Conservation (phyloP, 2,888 invertebrate genomes). For the Terebella lapidaria region DNA sequence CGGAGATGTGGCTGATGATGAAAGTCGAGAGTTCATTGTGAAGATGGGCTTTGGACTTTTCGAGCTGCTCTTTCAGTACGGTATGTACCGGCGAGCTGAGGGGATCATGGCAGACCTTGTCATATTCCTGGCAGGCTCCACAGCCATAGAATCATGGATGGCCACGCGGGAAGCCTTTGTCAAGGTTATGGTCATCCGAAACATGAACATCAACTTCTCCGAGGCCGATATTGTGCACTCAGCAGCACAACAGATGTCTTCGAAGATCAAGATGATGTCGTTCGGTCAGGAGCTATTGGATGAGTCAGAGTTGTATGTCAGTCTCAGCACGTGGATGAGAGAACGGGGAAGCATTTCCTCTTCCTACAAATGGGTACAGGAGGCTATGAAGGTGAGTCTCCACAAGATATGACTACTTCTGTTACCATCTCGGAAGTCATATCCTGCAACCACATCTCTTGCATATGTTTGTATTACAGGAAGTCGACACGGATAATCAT, state of each 20-base stretch:
- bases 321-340: slow-evolving; percentile 34
- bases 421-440: no score
- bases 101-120: slow-evolving; percentile 30
- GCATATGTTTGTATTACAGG: slow-evolving; percentile 24
- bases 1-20: slow-evolving; percentile 3
- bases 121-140: slow-evolving; percentile 32
- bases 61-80: slow-evolving; percentile 36
- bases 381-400: slow-evolving; percentile 35
- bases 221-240: slow-evolving; percentile 34
- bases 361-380: slow-evolving; percentile 36
- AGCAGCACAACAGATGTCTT: slow-evolving; percentile 33
- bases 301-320: slow-evolving; percentile 32
- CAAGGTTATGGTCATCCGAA: slow-evolving; percentile 37
- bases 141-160: slow-evolving; percentile 37
- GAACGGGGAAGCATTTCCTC: slow-evolving; percentile 40
- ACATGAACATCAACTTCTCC: slow-evolving; percentile 33
- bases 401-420: no score
- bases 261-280: slow-evolving; percentile 42
- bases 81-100: slow-evolving; percentile 33
- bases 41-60: slow-evolving; percentile 33
- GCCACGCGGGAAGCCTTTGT: slow-evolving; percentile 36
- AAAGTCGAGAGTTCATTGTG: slow-evolving; percentile 22
- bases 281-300: slow-evolving; percentile 40
- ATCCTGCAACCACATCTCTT: neutral
- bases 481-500: slow-evolving; percentile 28